Evolutionary conservation across 2,113 vertebrate genomes (phyloP).

Genomic region (Notarius lentiginosus): DNA sequence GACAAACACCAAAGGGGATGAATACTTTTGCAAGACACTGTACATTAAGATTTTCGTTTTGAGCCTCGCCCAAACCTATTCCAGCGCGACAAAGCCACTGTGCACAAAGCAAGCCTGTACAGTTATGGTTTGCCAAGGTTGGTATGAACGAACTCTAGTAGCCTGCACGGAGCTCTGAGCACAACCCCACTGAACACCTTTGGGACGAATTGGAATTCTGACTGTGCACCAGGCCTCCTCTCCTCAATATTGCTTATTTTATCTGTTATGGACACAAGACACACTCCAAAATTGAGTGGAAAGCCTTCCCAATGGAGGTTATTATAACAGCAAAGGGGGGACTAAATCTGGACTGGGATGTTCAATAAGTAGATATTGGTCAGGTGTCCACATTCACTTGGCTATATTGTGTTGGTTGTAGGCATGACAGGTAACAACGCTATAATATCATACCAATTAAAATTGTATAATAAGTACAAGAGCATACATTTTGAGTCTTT

Average conservation of each 20-base stretch:
- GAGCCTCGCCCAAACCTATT: not conserved
- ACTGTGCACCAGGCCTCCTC: not conserved
- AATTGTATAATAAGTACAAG: not conserved
- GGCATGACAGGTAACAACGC: not conserved
- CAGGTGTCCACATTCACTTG: not conserved
- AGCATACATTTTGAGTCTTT: not conserved
- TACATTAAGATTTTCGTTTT: not conserved
- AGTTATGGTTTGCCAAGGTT: not conserved
- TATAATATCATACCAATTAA: not conserved
- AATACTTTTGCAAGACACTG: no score
- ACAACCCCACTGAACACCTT: not conserved
- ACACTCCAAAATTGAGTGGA: not conserved
- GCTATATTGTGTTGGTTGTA: not conserved
- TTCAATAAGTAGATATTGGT: not conserved
- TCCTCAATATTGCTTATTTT: not conserved
- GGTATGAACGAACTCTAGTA: not conserved
- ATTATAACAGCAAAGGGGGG: not conserved
- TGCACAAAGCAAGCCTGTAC: not conserved
- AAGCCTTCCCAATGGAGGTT: not conserved
- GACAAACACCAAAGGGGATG: no score
- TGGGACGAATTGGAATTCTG: not conserved
- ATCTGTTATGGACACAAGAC: not conserved
- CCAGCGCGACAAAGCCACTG: not conserved
- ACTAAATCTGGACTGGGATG: not conserved
- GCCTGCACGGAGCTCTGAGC: not conserved